Percentiles rank a stretch among this genome's conserved stretches.
These are phyloP conservation scores for Drosophila sordidula DNA, from an alignment of 2,888 invertebrate species.

Conservation along the genomic window DNA sequence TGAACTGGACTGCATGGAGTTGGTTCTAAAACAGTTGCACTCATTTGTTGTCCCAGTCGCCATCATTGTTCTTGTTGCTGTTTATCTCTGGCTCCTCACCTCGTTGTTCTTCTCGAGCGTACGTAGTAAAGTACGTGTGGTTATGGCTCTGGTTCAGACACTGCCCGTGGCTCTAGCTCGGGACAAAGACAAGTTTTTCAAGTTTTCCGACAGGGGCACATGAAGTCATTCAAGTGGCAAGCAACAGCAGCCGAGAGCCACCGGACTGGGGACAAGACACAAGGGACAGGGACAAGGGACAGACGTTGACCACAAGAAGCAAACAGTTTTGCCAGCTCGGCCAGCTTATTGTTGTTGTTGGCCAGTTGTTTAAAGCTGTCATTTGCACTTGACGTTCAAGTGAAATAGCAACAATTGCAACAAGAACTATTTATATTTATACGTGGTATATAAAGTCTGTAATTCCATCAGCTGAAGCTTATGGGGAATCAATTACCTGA, in stretches of 20 bases:
- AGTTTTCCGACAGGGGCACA: conserved; percentile 77
- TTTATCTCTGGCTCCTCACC: conserved; percentile 51
- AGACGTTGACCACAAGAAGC: conserved; percentile 63
- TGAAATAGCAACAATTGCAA: conserved; percentile 54
- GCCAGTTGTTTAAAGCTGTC: conserved; percentile 52
- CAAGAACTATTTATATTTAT: conserved; percentile 28
- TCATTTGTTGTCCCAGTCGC: conserved; percentile 68
- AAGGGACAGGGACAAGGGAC: conserved; percentile 10
- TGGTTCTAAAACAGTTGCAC: conserved; percentile 73
- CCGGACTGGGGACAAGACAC: conserved; percentile 37
- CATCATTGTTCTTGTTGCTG: conserved; percentile 60
- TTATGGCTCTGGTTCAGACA: conserved; percentile 46
- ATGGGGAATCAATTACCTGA: conserved; percentile 67
- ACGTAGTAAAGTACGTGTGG: conserved; percentile 62
- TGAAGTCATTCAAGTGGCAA: conserved; percentile 78
- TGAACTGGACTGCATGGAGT: conserved; percentile 54
- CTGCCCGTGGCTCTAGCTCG: conserved; percentile 36
- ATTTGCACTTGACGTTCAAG: conserved; percentile 75
- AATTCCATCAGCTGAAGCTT: conserved; percentile 62
- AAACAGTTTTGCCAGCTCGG: conserved; percentile 35
- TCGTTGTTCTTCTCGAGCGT: conserved; percentile 55
- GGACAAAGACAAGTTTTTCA: conserved; percentile 77
- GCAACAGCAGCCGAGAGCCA: conserved; percentile 58
- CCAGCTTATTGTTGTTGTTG: conserved; percentile 23
- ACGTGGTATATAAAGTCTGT: conserved; percentile 28